Evolutionary conservation across 2,797 vertebrate species (phyloP).

Genomic region (Falco naumanni): DNA sequence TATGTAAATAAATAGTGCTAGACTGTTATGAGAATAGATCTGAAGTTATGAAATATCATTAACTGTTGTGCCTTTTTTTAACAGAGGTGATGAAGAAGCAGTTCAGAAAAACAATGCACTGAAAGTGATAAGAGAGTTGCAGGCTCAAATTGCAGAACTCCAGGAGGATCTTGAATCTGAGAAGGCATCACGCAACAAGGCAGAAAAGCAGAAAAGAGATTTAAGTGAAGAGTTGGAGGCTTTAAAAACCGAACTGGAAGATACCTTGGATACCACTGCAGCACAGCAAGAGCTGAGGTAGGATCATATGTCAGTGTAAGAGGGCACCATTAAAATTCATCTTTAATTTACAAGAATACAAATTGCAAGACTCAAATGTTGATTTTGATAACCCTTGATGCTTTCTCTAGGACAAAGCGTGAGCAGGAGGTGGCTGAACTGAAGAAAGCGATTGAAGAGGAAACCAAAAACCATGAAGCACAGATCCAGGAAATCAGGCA

Average conservation of each 20-base stretch:
- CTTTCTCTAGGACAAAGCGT: conserved; percentile 85
- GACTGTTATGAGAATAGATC: rapidly evolving
- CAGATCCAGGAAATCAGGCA: conserved; percentile 97
- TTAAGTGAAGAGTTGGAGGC: conserved; percentile 96
- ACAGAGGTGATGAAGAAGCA: conserved; percentile 91
- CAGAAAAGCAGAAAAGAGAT: conserved; percentile 95
- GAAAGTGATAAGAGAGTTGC: conserved; percentile 92
- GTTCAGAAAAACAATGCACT: conserved; percentile 93
- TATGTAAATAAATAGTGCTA: not conserved
- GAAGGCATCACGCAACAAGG: conserved; percentile 91
- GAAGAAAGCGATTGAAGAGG: conserved; percentile 96
- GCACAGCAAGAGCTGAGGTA: conserved; percentile 98
- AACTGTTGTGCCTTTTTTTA: not conserved
- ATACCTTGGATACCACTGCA: conserved; percentile 95
- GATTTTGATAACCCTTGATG: not conserved
- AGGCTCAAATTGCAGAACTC: conserved; percentile 93
- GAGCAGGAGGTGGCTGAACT: conserved; percentile 97
- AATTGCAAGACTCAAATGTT: not conserved
- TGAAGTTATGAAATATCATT: not conserved
- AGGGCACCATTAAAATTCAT: not conserved
- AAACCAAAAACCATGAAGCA: conserved; percentile 92
- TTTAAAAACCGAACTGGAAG: conserved; percentile 95
- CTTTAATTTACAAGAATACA: not conserved
- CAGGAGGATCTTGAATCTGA: conserved; percentile 97
- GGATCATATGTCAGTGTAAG: not conserved